Evolutionary conservation across 1,140 invertebrate genomes (phyloP), one percentile per base, ranked within the genome.

Genomic region (Ericerus pela): DNA sequence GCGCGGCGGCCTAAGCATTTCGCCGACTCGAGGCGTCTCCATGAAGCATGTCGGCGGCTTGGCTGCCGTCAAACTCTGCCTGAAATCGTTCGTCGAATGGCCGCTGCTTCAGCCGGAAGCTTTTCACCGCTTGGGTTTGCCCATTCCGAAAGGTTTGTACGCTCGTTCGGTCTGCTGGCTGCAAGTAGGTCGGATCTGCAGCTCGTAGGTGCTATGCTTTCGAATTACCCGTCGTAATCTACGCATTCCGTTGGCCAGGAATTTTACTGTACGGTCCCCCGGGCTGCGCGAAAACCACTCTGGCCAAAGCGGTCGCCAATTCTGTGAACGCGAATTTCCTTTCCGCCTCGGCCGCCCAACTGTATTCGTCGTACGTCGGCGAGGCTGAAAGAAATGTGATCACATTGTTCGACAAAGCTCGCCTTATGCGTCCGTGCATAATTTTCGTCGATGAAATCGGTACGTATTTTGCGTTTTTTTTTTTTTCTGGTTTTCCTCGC

Each of bases 231-330:
- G 3, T 12, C 37, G 14, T 8, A 58, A 12, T 53, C 43, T 18
- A 20, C n/a, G 20, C 36, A 14, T 8, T 28, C 36, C 61, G 74
- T 72, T 59, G 59, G 66, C 30, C 58, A 71, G 76, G 83, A 22
- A 68, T 85, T 28, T 66, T 86, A 16, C 73, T 86, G 28, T 84
- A 84, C 69, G 84, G 84, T 1, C 83, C 84, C 18, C 82, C 84
- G 1, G 83, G 83, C 1, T 85, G 82, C 67, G 81, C 78, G 3
- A 86, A 86, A 72, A 86, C 83, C 6, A 77, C 77, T 57, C 70
- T 85, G 18, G 80, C 79, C 12, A 73, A 77, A 62, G 80, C 81
- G 2, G 56, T 83, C 26, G 81, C 82, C 16, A 74, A 72, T 54
- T 75, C 77, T 52, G 74, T 75, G 24, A 69, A 75, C 55, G 74